Conservation (phyloP, 2,113 vertebrate species). For the Pachyramphus minor region DNA sequence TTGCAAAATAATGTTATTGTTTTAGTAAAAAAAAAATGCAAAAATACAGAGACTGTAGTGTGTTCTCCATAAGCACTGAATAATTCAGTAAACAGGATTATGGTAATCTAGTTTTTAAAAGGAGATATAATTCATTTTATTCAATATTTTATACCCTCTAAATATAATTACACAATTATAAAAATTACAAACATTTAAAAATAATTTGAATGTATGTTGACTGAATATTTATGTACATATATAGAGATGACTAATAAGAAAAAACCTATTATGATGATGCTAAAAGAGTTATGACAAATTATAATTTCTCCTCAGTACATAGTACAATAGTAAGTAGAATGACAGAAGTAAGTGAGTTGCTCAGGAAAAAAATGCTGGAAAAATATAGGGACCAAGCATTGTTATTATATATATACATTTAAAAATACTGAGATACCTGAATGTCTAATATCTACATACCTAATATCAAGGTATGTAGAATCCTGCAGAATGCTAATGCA, state of each 20-base stretch:
- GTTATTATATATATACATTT: neutral
- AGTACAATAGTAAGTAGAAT: neutral
- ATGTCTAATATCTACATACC: neutral
- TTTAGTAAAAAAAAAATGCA: neutral
- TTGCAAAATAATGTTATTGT: neutral
- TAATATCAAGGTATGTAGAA: neutral
- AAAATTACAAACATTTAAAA: neutral
- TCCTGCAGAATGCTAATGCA: neutral
- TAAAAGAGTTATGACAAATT: neutral
- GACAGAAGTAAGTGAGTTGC: neutral
- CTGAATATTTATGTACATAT: neutral
- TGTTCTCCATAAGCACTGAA: neutral
- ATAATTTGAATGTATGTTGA: neutral
- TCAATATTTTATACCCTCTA: neutral
- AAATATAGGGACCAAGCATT: neutral
- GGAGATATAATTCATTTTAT: neutral
- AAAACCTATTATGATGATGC: neutral
- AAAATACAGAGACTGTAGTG: neutral
- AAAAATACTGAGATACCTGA: neutral
- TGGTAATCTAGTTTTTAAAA: neutral
- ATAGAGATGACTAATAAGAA: neutral
- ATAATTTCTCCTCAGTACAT: neutral
- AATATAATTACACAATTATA: neutral
- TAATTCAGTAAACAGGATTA: neutral
- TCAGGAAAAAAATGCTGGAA: neutral